These are phyloP conservation scores for Catamblyrhynchus diadema DNA, from an alignment of 2,797 vertebrate genomes.

Conservation along the genomic window DNA sequence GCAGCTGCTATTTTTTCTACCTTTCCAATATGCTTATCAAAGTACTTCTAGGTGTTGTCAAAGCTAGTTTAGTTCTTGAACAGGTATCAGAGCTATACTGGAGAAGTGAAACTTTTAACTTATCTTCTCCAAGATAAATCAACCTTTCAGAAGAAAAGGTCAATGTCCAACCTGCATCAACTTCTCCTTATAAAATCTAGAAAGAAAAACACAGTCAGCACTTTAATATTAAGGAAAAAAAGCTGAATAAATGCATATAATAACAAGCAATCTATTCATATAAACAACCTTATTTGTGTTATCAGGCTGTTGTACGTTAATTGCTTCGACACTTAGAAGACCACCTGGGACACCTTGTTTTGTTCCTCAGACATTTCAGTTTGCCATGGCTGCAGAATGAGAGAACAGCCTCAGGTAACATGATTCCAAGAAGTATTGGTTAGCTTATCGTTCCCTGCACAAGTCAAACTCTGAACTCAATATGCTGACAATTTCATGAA, in stretches of 20 bases:
- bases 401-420: neutral
- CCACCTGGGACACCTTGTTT: slow-evolving; percentile 14
- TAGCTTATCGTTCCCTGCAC: neutral
- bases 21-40: neutral
- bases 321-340: slow-evolving; percentile 16
- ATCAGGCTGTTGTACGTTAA: neutral
- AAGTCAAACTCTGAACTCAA: neutral
- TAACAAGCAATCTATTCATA: neutral
- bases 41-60: neutral
- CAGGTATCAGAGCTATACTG: neutral
- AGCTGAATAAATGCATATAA: neutral
- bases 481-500: neutral
- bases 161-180: neutral
- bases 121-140: neutral
- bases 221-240: neutral
- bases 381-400: neutral
- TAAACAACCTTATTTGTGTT: neutral
- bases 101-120: neutral
- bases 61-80: neutral
- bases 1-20: neutral
- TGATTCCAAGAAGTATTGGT: neutral
- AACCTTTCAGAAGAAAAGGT: neutral
- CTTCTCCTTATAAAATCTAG: neutral
- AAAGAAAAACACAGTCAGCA: neutral
- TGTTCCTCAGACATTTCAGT: neutral